Evolutionary conservation across 35 echinoderm and acorn worm genomes (phyloP), one percentile per base, ranked within the genome.

Genomic region (Diadema setosum): DNA sequence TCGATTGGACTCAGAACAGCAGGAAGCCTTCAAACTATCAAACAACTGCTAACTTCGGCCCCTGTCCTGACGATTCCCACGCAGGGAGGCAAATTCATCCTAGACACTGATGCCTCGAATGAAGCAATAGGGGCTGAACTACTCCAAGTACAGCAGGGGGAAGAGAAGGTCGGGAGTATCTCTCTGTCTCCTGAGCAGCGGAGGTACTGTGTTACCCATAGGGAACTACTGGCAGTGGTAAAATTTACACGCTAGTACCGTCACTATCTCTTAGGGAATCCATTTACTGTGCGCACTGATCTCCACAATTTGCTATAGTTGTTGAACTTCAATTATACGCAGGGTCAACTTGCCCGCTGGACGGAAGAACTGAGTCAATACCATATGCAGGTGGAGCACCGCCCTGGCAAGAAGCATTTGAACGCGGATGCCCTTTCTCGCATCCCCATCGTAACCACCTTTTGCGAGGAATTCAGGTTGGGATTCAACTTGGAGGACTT

Each of bases 301-400:
- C 89, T 85, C 64, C 70, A 64, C 41, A 91, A 82, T 24, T 40
- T 91, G 5, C 70, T 67, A 1, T 91, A 45, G 90, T 39, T 86
- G 37, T 42, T 86, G 0, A 31, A 48, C 20, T 89, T 89, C 29
- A 82, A 89, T 24, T 14, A 89, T 58, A 70, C 76, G 31, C 85
- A 87, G 42, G 83, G 85, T 30, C 85, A 87, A 29, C 63, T 87
- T 5, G 85, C 69, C 30, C 39, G 86, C 69, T 88, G 70, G 86
- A 46, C 81, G 41, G 74, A 88, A 39, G 70, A 88, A 46, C 86
- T 88, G 1, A 81, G 86, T 58, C 88, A 90, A 33, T 88, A 81
- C 44, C 48, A 81, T 14, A 88, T 75, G 63, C 37, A 15, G 30
- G 50, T 90, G 24, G 81, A 90, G 39, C 81, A 90, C 43, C 88